Evolutionary conservation across 2,113 vertebrate genomes (phyloP).

Genomic region (Hiodon tergisus): DNA sequence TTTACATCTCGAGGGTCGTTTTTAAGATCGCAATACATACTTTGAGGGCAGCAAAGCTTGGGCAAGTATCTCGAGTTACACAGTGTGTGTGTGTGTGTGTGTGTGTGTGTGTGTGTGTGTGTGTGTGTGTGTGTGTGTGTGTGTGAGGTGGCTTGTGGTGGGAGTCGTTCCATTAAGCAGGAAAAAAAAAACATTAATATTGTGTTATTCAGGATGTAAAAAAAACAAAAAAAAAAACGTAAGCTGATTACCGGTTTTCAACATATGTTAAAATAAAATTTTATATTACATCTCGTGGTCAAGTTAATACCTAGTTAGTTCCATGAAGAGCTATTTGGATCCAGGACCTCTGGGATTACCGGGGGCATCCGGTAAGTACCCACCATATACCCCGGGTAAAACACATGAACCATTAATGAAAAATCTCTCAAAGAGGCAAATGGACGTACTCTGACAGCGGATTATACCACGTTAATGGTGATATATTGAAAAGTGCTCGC

Average conservation of each 20-base stretch:
- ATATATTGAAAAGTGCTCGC: conserved; percentile 51
- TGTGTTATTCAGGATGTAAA: conserved; percentile 51
- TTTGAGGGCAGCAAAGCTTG: not conserved
- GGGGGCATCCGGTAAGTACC: conserved; percentile 7
- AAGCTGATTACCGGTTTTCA: conserved; percentile 61
- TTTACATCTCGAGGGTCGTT: not conserved
- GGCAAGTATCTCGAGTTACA: not conserved
- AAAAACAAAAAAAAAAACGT: conserved; percentile 48
- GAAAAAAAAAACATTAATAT: conserved; percentile 37
- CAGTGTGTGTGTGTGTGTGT: not conserved
- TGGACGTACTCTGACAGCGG: conserved; percentile 60
- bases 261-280: conserved; percentile 60
- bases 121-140: conserved; percentile 18
- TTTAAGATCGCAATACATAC: conserved; percentile 4
- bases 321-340: conserved; percentile 25
- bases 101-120: conserved; percentile 17
- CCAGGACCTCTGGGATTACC: conserved; percentile 32
- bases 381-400: conserved; percentile 44
- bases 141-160: conserved; percentile 36
- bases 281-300: conserved; percentile 49
- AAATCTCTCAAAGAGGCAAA: conserved; percentile 69
- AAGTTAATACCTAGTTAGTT: conserved; percentile 60
- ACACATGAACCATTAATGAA: conserved; percentile 67
- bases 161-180: conserved; percentile 46
- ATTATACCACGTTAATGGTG: conserved; percentile 72